A percentile compares a stretch with the other conserved stretches of the same genome.
Conservation (phyloP, 2,888 invertebrate species). For the Brachynemurus nebulosus region DNA sequence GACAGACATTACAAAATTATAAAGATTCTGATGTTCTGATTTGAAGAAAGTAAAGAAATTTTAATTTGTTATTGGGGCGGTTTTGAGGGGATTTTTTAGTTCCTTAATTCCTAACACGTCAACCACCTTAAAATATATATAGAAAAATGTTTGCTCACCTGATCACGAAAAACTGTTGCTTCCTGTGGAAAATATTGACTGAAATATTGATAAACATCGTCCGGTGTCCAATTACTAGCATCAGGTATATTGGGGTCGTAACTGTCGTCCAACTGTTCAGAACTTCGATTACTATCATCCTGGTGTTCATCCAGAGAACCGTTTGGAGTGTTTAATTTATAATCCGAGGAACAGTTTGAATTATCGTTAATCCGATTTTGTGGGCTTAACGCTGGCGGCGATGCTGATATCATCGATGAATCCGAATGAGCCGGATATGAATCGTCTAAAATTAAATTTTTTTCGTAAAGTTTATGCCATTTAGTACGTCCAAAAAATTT, state of each 20-base stretch:
- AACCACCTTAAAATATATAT: no score
- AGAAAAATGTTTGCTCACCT: conserved; percentile 39
- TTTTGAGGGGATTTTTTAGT: no score
- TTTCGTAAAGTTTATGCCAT: background rate
- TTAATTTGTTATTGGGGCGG: no score
- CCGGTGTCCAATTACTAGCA: conserved; percentile 66
- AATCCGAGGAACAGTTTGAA: conserved; percentile 13
- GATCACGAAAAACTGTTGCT: conserved; percentile 67
- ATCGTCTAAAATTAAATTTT: conserved; percentile 15
- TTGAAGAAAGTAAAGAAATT: no score
- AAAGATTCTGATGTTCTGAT: no score
- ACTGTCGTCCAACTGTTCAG: conserved; percentile 23
- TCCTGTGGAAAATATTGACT: conserved; percentile 62
- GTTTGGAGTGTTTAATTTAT: conserved; percentile 10
- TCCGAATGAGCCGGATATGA: conserved; percentile 19
- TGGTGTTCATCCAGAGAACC: conserved; percentile 21
- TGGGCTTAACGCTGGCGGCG: conserved; percentile 28
- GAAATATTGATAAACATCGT: conserved; percentile 73
- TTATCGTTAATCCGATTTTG: conserved; percentile 17
- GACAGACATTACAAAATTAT: no score
- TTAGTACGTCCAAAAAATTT: no score
- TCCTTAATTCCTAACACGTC: no score
- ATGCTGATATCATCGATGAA: conserved; percentile 23
- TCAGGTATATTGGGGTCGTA: conserved; percentile 61
- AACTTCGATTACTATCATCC: conserved; percentile 8